Evolutionary conservation across 2,113 vertebrate genomes (phyloP), one percentile per base, ranked within the genome.

Genomic region (Spheniscus mendiculus): DNA sequence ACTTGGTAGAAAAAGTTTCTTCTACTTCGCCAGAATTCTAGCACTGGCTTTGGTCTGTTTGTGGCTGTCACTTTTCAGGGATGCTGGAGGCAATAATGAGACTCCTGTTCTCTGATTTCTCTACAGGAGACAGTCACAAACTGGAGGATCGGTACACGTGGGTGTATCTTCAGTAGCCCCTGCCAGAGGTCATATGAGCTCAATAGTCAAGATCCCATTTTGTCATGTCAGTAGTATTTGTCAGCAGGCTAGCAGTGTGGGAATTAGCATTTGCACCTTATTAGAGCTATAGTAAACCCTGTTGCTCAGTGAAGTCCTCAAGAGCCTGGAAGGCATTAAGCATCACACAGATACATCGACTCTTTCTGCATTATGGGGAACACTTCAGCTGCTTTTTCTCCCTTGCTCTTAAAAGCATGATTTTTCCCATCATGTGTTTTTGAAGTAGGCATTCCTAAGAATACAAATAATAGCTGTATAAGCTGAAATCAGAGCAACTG

Each of bases 201-300:
- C 49, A 84, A 77, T 83, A 90, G 85, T 87, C 61, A 71, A n/a
- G 86, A 93, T 93, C 77, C 52, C 81, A 11, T 92, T 90, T 94
- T 84, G 74, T 94, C 61, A 23, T 38, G 53, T 90, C 87, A 87
- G 52, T 76, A 50, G 36, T 83, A 67, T 65, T 72, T 74, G 74
- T 79, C 87, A 94, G 77, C 8, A 15, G 50, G 50, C 49, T 79
- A 66, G 65, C 4, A 2, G 52, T 50, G 38, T 70, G 93, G 90
- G 81, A 88, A 87, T 91, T 97, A 84, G 73, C 72, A 58, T 71
- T 97, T 96, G 50, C 58, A 80, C 90, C 86, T 92, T 91, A 93
- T 94, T 87, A 95, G 93, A 93, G 93, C 56, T 89, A 3, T 12
- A n/a, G 81, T 73, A 94, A 91, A 79, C 70, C 52, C 70, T 62